Base-by-base conservation (phyloP, 2,888 invertebrate species). In the Lordiphosa fenestrarum region DNA sequence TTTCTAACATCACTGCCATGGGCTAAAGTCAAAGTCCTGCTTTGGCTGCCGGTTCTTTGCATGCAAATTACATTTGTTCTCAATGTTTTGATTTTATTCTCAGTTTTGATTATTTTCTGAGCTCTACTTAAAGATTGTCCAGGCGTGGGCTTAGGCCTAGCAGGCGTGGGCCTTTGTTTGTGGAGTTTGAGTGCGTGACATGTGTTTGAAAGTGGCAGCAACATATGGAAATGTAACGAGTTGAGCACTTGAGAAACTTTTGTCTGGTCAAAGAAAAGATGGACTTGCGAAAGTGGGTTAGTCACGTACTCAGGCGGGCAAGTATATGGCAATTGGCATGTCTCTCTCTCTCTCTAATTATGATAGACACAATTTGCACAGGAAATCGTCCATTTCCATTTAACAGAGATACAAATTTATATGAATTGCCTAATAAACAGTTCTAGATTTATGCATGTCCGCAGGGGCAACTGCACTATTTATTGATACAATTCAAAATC, bases 51-150 rank as follows among this genome's bases (percentile, higher is more conserved):
- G 64, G 75, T 68, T 66, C 55, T 75, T 44, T 56, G 78, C 80
- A 84, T 80, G 84, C 84, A 80, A 84, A 82, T 84, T 84, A 66
- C 80, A 66, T 72, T 70, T 77, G 71, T 73, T 73, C 73, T 69
- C 76, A 82, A 69, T 80, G 85, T 78, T 84, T 84, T 78, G 69
- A 78, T 84, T 82, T 65, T 68, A 76, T 83, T 80, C 73, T 60
- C 69, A 70, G 30, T 77, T 83, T 82, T 65, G 73, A 81, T 77
- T 84, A 77, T 77, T 78, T 83, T 68, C 64, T 64, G 51, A 51
- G 75, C 58, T 78, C 69, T 53, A 66, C 78, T 63, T 82, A 55
- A 44, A 61, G 55, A 49, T 44, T 56, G 66, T 65, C 39, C 10
- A 42, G 40, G 65, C 60, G 84, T 80, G 66, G 81, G 76, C 65